Evolutionary conservation across 2,113 vertebrate species (phyloP), one percentile per base, ranked within the genome.

Genomic region (Urocynchramus pylzowi): DNA sequence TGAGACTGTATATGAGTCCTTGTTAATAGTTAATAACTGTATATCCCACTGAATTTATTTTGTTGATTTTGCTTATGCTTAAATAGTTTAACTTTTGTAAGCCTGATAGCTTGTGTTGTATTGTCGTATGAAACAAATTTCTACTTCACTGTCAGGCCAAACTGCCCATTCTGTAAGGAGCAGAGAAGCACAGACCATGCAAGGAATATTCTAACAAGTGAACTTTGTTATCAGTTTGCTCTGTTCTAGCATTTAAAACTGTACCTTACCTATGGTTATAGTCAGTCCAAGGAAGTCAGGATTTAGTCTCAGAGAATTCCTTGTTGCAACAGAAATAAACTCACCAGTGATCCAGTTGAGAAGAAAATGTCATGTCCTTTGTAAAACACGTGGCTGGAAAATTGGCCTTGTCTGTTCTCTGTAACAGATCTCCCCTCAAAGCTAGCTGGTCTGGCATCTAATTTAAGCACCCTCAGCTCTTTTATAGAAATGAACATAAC

Each of bases 361-460:
- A 56, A 76, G 89, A 89, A 88, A 92, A 81, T 75, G 65, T 78
- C 69, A 71, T 21, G 61, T 89, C 69, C 77, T 91, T 95, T 64
- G 81, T 63, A 75, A 87, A 92, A 75, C 80, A 94, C 9, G 8
- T 74, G 84, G 82, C 26, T 90, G 80, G 90, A 93, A 96, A 90
- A 81, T 31, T 68, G 53, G 49, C 81, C 70, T 71, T 64, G 52
- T 44, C 64, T 78, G 64, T 84, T 87, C 39, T 63, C 37, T 84
- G 82, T 70, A 87, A 91, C 78, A 84, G 81, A 87, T 78, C 78
- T 87, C 54, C 57, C 54, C 60, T 56, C 39, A 42, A 28, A 61
- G 30, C 69, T 44, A 9, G 16, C 6, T 65, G n/a, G 16, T 41
- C 35, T 69, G 39, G 56, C 60, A 49, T 79, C 61, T 84, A 61